phyloP scores from a whole-genome alignment of 2,888 invertebrate species.

The Omphaloscelis lunosa region DNA sequence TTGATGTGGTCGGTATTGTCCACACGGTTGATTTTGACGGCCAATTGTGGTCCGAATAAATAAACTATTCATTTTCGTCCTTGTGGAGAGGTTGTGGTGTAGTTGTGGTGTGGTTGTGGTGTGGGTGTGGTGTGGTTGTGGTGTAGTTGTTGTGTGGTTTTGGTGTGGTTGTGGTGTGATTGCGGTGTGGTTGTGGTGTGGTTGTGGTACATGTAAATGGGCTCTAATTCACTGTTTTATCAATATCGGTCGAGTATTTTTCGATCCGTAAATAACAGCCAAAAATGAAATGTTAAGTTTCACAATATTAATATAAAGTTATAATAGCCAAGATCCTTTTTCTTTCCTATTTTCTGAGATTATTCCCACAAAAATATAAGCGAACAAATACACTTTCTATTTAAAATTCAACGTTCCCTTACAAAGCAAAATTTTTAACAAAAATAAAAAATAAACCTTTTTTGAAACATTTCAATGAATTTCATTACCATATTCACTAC shows the following conservation, averaged over 20 bases:
- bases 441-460: conserved; percentile 13
- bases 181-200: too few species aligned
- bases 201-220: too few species aligned
- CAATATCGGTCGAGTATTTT: not conserved
- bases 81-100: too few species aligned
- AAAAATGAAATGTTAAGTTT: not conserved
- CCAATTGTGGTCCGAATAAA: too few species aligned
- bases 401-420: not conserved
- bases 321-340: not conserved
- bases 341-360: not conserved
- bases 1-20: too few species aligned
- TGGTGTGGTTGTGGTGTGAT: too few species aligned
- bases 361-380: not conserved
- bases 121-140: too few species aligned
- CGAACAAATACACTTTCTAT: not conserved
- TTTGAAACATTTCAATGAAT: conserved; percentile 9
- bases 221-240: not conserved
- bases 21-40: too few species aligned
- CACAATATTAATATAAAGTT: not conserved
- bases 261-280: fast-evolving
- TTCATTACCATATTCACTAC: conserved; percentile 32
- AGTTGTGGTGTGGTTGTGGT: too few species aligned
- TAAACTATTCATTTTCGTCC: too few species aligned
- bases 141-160: too few species aligned
- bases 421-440: not conserved